Base-by-base conservation (phyloP, 2,797 vertebrate species). In the Eospalax fontanierii region DNA sequence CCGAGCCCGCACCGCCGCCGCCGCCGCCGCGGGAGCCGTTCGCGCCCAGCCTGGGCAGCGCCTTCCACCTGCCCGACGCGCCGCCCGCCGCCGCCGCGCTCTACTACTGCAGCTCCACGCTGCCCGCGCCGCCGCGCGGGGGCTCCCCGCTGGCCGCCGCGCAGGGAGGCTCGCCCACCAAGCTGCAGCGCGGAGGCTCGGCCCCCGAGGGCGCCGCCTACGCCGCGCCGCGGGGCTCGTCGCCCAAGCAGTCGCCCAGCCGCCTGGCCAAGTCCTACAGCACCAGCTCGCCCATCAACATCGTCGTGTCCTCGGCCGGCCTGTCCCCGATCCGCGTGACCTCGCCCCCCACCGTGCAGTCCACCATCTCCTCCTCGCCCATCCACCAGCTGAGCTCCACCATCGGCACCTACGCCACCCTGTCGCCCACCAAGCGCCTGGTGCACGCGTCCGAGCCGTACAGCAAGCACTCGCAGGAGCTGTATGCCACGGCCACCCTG, bases 211-310 rank as follows among this genome's bases (percentile, higher is more conserved):
- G 99, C 73, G 97, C 98, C 21, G 98, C 99, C 95, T 99, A 99
- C 97, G 99, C 99, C 97, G 98, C 99, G 94, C 99, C 99, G 97
- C 99, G 99, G 90, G 98, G 99, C 97, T 99, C 99, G 97, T 99
- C 99, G 78, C 99, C 99, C 98, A 99, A 99, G 98, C 99, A 99
- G 98, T 99, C 99, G 94, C 98, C 99, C 85, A 99, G 99, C 97
- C 99, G 99, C 78, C 99, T 99, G 97, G 99, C 99, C 97, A 99
- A 99, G 98, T 99, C 99, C 95, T 99, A 99, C 99, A 99, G 99
- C 99, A 99, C 99, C 97, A 99, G 99, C 97, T 99, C 99, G 76
- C 99, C 99, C 97, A 99, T 99, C 98, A 99, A 99, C 98, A 99
- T 99, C 98, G 99, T 99, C 80, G 98, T 98, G 75, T 99, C 99